Percentiles rank a stretch among this genome's conserved stretches.
Conservation (phyloP, 1,140 invertebrate genomes). For the Panonychus citri region DNA sequence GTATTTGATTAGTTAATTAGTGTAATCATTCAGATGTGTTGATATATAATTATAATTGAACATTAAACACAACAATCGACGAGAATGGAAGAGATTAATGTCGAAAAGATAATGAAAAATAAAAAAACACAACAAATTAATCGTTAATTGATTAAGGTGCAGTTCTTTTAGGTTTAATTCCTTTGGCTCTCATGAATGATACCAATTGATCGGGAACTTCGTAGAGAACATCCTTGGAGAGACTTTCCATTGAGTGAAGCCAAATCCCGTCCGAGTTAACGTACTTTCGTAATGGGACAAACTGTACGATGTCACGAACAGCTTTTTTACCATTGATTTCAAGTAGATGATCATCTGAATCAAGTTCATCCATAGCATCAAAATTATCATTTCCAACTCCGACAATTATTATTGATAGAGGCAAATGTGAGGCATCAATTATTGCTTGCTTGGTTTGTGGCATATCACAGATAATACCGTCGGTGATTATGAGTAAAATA, state of each 20-base stretch:
- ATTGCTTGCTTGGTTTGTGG: constrained; percentile 33
- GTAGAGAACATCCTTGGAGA: constrained; percentile 35
- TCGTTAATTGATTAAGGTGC: too few relatives aligned
- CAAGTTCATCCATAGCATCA: constrained; percentile 17
- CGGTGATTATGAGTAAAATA: constrained; percentile 38
- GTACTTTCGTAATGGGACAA: constrained; percentile 11
- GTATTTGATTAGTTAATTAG: too few relatives aligned
- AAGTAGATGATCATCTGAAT: constrained; percentile 10
- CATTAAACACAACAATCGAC: too few relatives aligned
- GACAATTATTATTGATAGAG: constrained; percentile 29
- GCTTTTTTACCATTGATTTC: constrained; percentile 8
- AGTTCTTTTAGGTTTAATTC: constrained; percentile 7
- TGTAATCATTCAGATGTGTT: too few relatives aligned
- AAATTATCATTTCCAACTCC: constrained; percentile 36
- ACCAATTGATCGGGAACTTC: constrained; percentile 36
- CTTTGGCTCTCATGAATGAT: constrained; percentile 14
- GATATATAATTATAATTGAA: too few relatives aligned
- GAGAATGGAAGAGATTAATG: too few relatives aligned
- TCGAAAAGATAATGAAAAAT: too few relatives aligned
- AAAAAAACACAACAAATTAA: too few relatives aligned
- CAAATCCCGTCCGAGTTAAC: neutral
- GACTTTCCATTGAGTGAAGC: constrained; percentile 17
- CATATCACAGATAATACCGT: constrained; percentile 42
- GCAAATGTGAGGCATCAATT: constrained; percentile 29
- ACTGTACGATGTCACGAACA: constrained; percentile 13